These are phyloP conservation scores for Ylistrum balloti DNA, from an alignment of 1,140 invertebrate species.

Conservation along the genomic window DNA sequence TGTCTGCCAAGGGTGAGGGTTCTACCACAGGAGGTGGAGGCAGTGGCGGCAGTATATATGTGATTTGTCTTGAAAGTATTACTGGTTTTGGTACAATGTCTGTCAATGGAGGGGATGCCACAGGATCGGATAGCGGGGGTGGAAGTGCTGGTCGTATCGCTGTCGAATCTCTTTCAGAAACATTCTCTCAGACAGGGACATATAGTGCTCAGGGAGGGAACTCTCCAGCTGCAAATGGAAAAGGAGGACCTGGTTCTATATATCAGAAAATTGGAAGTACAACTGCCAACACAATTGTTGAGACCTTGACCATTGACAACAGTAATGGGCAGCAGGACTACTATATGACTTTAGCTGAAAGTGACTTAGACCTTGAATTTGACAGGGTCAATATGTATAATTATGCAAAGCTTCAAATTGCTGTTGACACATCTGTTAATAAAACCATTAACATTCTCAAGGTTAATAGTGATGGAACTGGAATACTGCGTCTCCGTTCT, in stretches of 20 bases:
- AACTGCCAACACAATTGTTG: slow-evolving; percentile 59
- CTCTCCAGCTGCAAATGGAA: slow-evolving; percentile 62
- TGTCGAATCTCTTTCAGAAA: slow-evolving; percentile 62
- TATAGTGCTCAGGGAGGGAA: slow-evolving; percentile 68
- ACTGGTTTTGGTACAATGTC: slow-evolving; percentile 71
- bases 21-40: slow-evolving; percentile 69
- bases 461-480: slow-evolving; percentile 74
- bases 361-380: slow-evolving; percentile 64
- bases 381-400: slow-evolving; percentile 70
- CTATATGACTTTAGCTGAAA: slow-evolving; percentile 71
- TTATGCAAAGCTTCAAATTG: slow-evolving; percentile 72
- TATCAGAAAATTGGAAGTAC: slow-evolving; percentile 63
- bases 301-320: slow-evolving; percentile 72
- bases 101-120: slow-evolving; percentile 68
- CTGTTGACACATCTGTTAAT: slow-evolving; percentile 58
- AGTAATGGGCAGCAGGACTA: slow-evolving; percentile 68
- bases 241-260: slow-evolving; percentile 74
- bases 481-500: slow-evolving; percentile 68
- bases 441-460: slow-evolving; percentile 72
- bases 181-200: slow-evolving; percentile 63
- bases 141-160: slow-evolving; percentile 77
- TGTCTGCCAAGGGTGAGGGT: slow-evolving; percentile 65
- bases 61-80: slow-evolving; percentile 62
- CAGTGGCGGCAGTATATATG: slow-evolving; percentile 75
- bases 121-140: slow-evolving; percentile 62